phyloP scores from a whole-genome alignment of 2,797 vertebrate species.

The Leuciscus waleckii region DNA sequence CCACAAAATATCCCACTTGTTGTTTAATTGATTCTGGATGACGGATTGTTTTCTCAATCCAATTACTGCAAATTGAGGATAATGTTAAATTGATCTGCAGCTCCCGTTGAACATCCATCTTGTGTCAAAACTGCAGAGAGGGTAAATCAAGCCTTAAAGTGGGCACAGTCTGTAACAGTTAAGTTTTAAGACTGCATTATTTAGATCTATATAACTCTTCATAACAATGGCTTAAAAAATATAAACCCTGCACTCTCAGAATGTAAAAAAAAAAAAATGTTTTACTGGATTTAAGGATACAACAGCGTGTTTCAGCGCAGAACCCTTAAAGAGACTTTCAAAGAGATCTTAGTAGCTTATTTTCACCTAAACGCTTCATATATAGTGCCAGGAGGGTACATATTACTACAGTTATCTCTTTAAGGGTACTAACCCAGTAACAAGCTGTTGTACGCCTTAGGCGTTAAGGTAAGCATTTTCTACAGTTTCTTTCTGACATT shows the following conservation, averaged over 20 bases:
- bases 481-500: background rate
- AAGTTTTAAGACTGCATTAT: conserved; percentile 43
- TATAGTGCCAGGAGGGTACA: background rate
- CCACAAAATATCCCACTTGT: conserved; percentile 61
- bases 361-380: background rate
- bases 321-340: background rate
- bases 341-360: background rate
- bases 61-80: conserved; percentile 69
- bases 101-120: conserved; percentile 64
- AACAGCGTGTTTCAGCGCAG: background rate
- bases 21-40: conserved; percentile 66
- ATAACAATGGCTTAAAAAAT: conserved; percentile 11
- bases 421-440: background rate
- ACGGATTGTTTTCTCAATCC: conserved; percentile 69
- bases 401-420: background rate
- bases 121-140: conserved; percentile 58
- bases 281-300: background rate
- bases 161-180: conserved; percentile 53
- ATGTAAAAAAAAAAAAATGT: too few species aligned
- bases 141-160: conserved; percentile 59
- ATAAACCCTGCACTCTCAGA: background rate
- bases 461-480: background rate
- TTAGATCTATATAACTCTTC: conserved; percentile 47
- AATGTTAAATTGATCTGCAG: conserved; percentile 69
- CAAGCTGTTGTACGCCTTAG: background rate